These are phyloP conservation scores for Tubulanus polymorphus DNA, from an alignment of 2,888 invertebrate species.

Conservation along the genomic window DNA sequence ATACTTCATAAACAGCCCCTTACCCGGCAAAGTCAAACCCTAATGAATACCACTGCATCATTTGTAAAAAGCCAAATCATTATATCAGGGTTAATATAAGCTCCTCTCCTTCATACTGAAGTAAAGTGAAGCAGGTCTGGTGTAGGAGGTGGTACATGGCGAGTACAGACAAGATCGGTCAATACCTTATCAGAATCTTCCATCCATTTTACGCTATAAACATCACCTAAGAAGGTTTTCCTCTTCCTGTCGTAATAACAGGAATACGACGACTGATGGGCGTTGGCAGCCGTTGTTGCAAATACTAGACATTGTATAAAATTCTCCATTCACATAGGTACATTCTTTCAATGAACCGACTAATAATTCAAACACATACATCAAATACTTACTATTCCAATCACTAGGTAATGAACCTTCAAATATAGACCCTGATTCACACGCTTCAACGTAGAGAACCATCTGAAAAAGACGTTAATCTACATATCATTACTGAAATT, in stretches of 20 bases:
- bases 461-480: constrained; percentile 50
- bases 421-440: constrained; percentile 65
- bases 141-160: too few species aligned
- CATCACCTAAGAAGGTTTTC: constrained; percentile 60
- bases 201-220: constrained; percentile 64
- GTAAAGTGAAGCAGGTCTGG: too few species aligned
- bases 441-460: constrained; percentile 63
- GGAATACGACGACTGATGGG: constrained; percentile 61
- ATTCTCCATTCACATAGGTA: too few species aligned
- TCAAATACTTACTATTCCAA: constrained; percentile 55
- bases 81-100: too few species aligned
- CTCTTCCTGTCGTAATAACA: constrained; percentile 59
- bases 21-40: too few species aligned
- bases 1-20: too few species aligned
- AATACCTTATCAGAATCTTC: constrained; percentile 58
- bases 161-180: too few species aligned
- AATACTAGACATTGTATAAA: constrained; percentile 59
- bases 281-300: constrained; percentile 62
- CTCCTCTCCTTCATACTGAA: too few species aligned
- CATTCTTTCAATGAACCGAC: too few species aligned
- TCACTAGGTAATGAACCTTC: constrained; percentile 56
- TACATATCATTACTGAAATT: constrained; percentile 1
- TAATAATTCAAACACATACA: too few species aligned
- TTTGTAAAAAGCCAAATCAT: too few species aligned
- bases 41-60: too few species aligned